These are phyloP conservation scores for Coregonus sp. DNA, from an alignment of 2,797 vertebrate species.

Conservation along the genomic window DNA sequence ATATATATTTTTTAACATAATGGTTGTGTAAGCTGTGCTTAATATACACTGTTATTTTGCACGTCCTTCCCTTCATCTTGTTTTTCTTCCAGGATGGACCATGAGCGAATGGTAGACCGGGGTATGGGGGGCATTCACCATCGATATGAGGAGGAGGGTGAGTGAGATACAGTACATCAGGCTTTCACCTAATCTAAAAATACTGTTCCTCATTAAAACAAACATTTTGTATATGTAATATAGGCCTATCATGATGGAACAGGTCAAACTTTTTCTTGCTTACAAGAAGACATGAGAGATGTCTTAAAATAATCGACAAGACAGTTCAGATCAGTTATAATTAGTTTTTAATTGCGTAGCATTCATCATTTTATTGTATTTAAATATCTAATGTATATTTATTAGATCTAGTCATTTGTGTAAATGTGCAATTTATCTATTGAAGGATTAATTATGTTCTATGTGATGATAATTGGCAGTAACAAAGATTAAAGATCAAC, in stretches of 20 bases:
- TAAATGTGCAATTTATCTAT: neutral
- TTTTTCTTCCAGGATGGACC: constrained; percentile 79
- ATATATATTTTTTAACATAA: too few species aligned
- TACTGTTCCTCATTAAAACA: too few species aligned
- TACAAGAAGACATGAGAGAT: too few species aligned
- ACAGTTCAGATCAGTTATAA: too few species aligned
- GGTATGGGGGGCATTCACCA: constrained; percentile 73
- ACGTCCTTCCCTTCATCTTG: neutral
- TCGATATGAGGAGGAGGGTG: constrained; percentile 86
- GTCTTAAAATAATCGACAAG: too few species aligned
- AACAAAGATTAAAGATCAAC: too few species aligned
- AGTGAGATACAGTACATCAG: constrained; percentile 39
- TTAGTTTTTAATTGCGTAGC: too few species aligned
- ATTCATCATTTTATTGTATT: too few species aligned
- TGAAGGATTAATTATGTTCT: neutral
- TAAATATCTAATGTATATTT: neutral
- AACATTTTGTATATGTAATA: too few species aligned
- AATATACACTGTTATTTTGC: neutral
- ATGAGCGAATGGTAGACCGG: constrained; percentile 73
- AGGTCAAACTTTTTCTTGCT: too few species aligned
- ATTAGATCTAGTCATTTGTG: neutral
- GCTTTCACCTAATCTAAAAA: neutral
- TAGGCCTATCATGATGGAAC: too few species aligned
- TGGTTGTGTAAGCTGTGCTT: neutral
- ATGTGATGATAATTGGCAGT: neutral